phyloP scores from a whole-genome alignment of 1,140 invertebrate species.

The Drosophila nebulosa region DNA sequence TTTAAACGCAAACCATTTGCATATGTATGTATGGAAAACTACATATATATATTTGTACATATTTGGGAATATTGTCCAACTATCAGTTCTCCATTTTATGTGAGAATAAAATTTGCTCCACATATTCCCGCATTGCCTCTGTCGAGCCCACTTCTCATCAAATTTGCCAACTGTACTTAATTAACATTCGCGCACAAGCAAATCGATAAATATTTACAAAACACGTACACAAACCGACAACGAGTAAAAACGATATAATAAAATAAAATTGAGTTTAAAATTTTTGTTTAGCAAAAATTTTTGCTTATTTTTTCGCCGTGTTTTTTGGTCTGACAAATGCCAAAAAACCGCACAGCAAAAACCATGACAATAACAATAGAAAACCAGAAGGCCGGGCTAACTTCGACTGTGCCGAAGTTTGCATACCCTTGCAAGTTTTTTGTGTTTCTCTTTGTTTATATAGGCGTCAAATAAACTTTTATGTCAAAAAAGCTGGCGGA shows the following conservation, averaged over 20 bases:
- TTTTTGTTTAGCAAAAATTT: slow-evolving; percentile 43
- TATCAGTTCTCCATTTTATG: neutral
- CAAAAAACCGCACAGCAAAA: slow-evolving; percentile 34
- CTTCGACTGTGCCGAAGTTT: too few relatives aligned
- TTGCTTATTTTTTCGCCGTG: slow-evolving; percentile 13
- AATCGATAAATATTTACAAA: slow-evolving; percentile 60
- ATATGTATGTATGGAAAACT: neutral
- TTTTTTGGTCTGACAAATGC: slow-evolving; percentile 47
- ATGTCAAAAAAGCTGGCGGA: too few relatives aligned
- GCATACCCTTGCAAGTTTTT: too few relatives aligned
- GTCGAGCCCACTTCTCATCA: neutral
- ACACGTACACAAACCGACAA: slow-evolving; percentile 20
- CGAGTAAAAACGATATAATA: slow-evolving; percentile 26
- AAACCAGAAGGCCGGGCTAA: neutral
- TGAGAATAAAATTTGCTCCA: neutral
- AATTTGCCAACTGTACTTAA: slow-evolving; percentile 32
- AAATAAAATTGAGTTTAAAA: slow-evolving; percentile 32
- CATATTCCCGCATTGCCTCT: neutral
- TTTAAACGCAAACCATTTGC: neutral
- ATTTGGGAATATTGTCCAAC: neutral
- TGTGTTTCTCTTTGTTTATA: too few relatives aligned
- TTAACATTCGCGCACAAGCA: slow-evolving; percentile 52
- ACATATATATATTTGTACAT: neutral
- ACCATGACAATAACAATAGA: neutral
- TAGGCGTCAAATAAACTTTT: too few relatives aligned